Conservation (phyloP, 2,888 invertebrate species). For the Drosophila parthenogenetica region DNA sequence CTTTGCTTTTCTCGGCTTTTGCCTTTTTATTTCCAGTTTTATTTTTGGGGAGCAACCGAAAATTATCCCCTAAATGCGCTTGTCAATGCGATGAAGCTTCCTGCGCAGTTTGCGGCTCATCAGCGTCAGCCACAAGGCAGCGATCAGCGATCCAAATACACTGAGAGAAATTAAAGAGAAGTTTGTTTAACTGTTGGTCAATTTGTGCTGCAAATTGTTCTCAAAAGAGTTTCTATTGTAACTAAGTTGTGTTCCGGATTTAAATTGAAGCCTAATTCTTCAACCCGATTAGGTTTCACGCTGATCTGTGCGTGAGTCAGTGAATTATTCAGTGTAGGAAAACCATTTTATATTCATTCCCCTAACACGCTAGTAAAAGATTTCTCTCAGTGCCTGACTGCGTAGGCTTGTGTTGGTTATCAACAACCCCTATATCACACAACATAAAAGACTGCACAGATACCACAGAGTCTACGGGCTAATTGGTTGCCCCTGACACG, state of each 20-base stretch:
- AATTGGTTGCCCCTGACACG: constrained; percentile 77
- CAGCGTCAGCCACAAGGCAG: constrained; percentile 63
- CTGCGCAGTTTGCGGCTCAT: constrained; percentile 79
- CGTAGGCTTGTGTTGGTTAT: constrained; percentile 24
- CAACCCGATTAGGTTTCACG: background rate
- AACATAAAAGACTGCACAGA: constrained; percentile 71
- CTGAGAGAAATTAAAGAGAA: constrained; percentile 8
- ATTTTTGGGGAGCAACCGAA: constrained; percentile 57
- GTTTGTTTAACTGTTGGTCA: too few species aligned
- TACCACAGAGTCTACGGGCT: constrained; percentile 60
- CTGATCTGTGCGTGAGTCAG: background rate
- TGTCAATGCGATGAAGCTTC: constrained; percentile 75
- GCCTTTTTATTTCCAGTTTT: background rate
- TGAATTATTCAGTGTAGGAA: too few species aligned
- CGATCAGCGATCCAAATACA: constrained; percentile 23
- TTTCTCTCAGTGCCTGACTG: constrained; percentile 27
- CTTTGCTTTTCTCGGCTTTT: background rate
- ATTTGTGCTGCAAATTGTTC: too few species aligned
- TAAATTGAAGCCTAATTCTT: background rate
- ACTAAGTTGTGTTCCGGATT: too few species aligned
- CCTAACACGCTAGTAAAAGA: background rate
- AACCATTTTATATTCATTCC: too few species aligned
- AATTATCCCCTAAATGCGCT: constrained; percentile 79
- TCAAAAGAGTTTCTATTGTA: too few species aligned
- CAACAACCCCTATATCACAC: constrained; percentile 55